Evolutionary conservation across 2,888 invertebrate species (phyloP).

Genomic region (Microchrysa polita): DNA sequence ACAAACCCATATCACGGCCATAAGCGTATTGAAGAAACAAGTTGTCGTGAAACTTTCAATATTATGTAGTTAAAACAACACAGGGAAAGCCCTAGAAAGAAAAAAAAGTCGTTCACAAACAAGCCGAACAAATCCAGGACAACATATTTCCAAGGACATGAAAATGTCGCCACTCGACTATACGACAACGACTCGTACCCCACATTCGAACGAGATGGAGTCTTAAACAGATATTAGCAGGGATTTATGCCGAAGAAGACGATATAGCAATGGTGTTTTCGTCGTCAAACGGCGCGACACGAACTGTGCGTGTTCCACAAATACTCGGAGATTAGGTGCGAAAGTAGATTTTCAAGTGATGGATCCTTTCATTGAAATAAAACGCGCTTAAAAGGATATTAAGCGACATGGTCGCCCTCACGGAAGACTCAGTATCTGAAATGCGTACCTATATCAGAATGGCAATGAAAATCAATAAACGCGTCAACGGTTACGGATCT

Average conservation of each 20-base stretch:
- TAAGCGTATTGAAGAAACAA: background rate
- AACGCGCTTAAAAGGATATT: constrained; percentile 45
- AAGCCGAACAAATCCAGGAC: constrained; percentile 34
- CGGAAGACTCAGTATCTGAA: background rate
- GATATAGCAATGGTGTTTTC: too few species aligned
- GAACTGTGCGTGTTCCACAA: constrained; percentile 45
- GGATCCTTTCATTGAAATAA: constrained; percentile 43
- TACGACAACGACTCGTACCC: constrained; percentile 20
- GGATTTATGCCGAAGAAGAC: constrained; percentile 31
- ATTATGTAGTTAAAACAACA: constrained; percentile 38
- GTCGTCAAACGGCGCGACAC: constrained; percentile 23
- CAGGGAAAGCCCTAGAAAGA: constrained; percentile 13
- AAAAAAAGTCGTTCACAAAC: background rate
- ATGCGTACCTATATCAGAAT: too few species aligned
- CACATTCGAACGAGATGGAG: constrained; percentile 10
- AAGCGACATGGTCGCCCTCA: constrained; percentile 19
- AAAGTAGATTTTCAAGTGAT: constrained; percentile 43
- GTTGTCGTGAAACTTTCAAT: constrained; percentile 2
- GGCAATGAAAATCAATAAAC: constrained; percentile 35
- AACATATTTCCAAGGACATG: constrained; percentile 36
- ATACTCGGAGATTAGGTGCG: constrained; percentile 43
- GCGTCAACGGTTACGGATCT: background rate
- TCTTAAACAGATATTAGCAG: constrained; percentile 44
- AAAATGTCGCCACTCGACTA: constrained; percentile 31
- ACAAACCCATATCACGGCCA: background rate